Evolutionary conservation across 2,797 vertebrate species (phyloP).

Genomic region (Myoxocephalus aenaeus): DNA sequence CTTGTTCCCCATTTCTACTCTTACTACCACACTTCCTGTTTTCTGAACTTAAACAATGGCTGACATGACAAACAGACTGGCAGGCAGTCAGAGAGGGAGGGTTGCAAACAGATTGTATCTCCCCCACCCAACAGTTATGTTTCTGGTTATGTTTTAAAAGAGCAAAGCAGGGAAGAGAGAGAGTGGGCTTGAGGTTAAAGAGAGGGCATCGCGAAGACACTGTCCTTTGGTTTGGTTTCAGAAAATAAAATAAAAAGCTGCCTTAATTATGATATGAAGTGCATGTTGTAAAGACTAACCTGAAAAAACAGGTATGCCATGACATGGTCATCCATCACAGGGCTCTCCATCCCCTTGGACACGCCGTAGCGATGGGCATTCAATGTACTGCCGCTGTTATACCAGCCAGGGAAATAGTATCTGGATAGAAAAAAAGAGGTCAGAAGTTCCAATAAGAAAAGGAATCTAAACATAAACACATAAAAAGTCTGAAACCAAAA

Average conservation of each 20-base stretch:
- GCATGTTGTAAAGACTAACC: constrained; percentile 76
- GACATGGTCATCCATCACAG: constrained; percentile 92
- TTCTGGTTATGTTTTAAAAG: neutral
- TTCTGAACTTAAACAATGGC: constrained; percentile 33
- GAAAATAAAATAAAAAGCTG: neutral
- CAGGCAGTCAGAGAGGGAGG: neutral
- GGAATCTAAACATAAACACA: neutral
- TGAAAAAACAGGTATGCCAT: constrained; percentile 94
- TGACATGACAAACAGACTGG: constrained; percentile 11
- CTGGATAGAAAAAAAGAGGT: constrained; percentile 68
- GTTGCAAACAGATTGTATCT: constrained; percentile 10
- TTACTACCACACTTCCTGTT: constrained; percentile 62
- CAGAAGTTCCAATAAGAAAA: neutral
- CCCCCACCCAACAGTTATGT: constrained; percentile 9
- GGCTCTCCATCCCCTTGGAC: constrained; percentile 88
- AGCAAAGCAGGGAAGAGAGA: neutral
- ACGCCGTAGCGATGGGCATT: constrained; percentile 89
- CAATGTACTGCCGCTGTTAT: constrained; percentile 84
- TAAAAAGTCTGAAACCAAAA: neutral
- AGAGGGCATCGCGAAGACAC: neutral
- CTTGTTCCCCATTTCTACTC: constrained; percentile 34
- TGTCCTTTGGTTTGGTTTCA: neutral
- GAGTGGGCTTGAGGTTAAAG: no score
- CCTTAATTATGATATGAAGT: neutral
- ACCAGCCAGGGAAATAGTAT: constrained; percentile 96